Conservation (phyloP, 2,113 vertebrate species). For the Ophiodon elongatus region DNA sequence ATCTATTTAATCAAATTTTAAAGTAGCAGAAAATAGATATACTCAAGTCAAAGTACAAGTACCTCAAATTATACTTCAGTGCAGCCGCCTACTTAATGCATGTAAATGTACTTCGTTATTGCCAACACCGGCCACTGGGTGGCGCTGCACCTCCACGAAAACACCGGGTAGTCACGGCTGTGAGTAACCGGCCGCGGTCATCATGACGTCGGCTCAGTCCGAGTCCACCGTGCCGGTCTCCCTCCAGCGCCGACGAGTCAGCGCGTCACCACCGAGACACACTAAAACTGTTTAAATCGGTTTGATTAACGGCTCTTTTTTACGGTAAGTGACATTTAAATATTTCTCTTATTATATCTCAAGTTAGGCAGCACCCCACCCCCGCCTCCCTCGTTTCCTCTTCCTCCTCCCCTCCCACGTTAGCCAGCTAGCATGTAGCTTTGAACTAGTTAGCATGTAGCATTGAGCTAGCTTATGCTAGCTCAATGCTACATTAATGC, state of each 20-base stretch:
- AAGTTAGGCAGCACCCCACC: too few species aligned
- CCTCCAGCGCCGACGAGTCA: background rate
- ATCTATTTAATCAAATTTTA: background rate
- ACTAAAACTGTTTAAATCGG: background rate
- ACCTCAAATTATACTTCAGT: too few species aligned
- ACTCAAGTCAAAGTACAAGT: background rate
- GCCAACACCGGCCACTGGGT: slow-evolving; percentile 3
- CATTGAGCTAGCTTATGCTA: slow-evolving; percentile 27
- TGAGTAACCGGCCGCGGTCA: background rate
- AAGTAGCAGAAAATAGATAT: background rate
- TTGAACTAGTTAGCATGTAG: slow-evolving; percentile 48
- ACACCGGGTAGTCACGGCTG: background rate
- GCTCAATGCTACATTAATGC: too few species aligned
- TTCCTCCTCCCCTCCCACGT: too few species aligned
- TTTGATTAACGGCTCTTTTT: background rate
- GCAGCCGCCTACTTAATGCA: background rate
- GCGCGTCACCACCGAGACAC: background rate
- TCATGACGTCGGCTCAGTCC: slow-evolving; percentile 44
- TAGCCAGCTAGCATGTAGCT: slow-evolving; percentile 48
- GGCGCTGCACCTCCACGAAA: slow-evolving; percentile 36
- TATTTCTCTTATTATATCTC: background rate
- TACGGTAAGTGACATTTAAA: slow-evolving; percentile 38
- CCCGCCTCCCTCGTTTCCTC: too few species aligned
- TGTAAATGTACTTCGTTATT: background rate
- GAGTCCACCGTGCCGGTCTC: background rate